Evolutionary conservation across 2,113 vertebrate species (phyloP), one percentile per base, ranked within the genome.

Genomic region (Opisthocomus hoazin): DNA sequence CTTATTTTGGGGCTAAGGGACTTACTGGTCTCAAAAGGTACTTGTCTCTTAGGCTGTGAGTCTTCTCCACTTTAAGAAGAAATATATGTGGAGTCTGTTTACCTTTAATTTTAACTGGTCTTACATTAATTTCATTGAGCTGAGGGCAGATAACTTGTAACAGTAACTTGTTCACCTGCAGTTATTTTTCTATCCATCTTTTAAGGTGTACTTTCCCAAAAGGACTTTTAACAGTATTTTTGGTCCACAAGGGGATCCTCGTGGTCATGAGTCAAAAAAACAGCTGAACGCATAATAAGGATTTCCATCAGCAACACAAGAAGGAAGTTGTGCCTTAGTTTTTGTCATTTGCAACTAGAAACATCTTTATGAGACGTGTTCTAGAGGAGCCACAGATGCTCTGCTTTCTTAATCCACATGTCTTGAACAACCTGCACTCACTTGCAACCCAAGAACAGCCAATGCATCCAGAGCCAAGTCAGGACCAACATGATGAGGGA

Each of bases 391-490:
- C 39, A 43, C 4, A 39, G 23, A 10, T 43, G 8, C 11, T 26
- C 29, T 63, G 37, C 30, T 90, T 84, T 91, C 9, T 2, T 43
- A 36, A 77, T 82, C 45, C 4, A 3, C 27, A 10, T 32, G 22
- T 51, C 26, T 84, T 43, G 32, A 78, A 71, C 29, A 68, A 93
- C 5, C 11, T 74, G n/a, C 51, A 98, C 99, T 99, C 97, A 99
- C 99, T 99, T 99, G 99, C 99, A 99, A 90, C 99, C 99, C 7
- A 99, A 98, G 97, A 99, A 99, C 46, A 99, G 98, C 98, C 99
- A 99, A 68, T 99, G 99, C 97, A 99, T 98, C 99, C 99, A 99
- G 76, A 99, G 97, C 99, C 99, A 99, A 89, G 99, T 99, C 95
- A 99, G 97, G 39, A 99, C 96, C 97, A 99, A 96, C 99, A 99